phyloP scores from a whole-genome alignment of 2,113 vertebrate species.

The Heterochromis multidens region DNA sequence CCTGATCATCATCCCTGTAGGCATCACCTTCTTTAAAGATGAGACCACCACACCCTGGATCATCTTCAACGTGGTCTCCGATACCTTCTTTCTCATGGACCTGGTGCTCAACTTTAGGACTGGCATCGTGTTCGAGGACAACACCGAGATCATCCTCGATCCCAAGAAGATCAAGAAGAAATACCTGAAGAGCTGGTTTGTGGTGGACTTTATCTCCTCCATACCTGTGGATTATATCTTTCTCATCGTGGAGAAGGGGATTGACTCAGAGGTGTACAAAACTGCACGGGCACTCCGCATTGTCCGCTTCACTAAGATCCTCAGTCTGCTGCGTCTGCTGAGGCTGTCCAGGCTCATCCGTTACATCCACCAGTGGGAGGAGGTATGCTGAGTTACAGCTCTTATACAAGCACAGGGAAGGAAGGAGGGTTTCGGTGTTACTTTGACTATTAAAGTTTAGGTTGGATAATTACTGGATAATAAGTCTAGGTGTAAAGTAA shows the following conservation, averaged over 20 bases:
- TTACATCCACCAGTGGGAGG: constrained; percentile 97
- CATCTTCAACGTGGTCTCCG: constrained; percentile 96
- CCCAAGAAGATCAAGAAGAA: constrained; percentile 94
- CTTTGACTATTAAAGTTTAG: background rate
- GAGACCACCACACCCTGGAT: constrained; percentile 97
- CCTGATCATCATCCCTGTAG: constrained; percentile 97
- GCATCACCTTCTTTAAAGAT: constrained; percentile 99
- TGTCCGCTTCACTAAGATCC: constrained; percentile 95
- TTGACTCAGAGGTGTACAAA: constrained; percentile 97
- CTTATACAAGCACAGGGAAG: background rate
- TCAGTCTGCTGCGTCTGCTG: constrained; percentile 88
- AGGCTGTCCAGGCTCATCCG: constrained; percentile 91
- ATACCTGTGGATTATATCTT: constrained; percentile 99
- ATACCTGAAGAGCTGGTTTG: constrained; percentile 96
- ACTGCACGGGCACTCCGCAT: constrained; percentile 93
- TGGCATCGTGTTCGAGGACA: constrained; percentile 96
- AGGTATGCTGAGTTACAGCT: constrained; percentile 70
- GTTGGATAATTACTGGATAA: background rate
- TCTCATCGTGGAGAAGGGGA: constrained; percentile 97
- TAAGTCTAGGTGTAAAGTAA: background rate
- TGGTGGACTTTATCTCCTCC: constrained; percentile 97
- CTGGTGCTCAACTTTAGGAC: constrained; percentile 98
- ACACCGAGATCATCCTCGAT: constrained; percentile 97
- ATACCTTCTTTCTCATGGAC: constrained; percentile 98
- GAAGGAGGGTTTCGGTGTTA: background rate